Evolutionary conservation across 2,113 vertebrate species (phyloP).

Genomic region (Syngnathus floridae): DNA sequence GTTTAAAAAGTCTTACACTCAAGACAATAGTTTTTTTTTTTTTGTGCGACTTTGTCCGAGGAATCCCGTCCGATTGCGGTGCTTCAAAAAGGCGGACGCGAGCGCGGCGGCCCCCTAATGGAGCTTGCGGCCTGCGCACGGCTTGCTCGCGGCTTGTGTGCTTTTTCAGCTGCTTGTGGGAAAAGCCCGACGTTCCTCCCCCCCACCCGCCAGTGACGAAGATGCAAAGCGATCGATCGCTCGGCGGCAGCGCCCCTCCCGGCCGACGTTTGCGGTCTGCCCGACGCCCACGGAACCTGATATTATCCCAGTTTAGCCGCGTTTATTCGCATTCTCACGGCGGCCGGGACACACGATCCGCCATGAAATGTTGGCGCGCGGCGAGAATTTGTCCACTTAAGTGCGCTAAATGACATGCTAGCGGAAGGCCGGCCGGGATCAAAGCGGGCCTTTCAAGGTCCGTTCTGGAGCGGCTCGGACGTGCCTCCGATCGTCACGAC

Average conservation of each 20-base stretch:
- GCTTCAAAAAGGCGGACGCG: not conserved
- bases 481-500: not conserved
- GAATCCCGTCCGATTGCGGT: too few relatives aligned
- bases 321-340: slow-evolving; percentile 1
- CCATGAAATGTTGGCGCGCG: not conserved
- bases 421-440: slow-evolving; percentile 1
- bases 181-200: not conserved
- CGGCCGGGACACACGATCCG: slow-evolving; percentile 6
- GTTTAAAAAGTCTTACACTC: too few relatives aligned
- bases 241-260: not conserved
- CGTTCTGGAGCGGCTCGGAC: not conserved
- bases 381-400: slow-evolving; percentile 1
- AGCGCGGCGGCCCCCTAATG: not conserved
- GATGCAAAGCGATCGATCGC: slow-evolving; percentile 6
- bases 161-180: slow-evolving; percentile 2
- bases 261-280: not conserved
- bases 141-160: not conserved
- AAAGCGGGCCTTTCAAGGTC: not conserved
- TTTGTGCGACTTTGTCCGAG: too few relatives aligned
- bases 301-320: not conserved
- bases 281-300: not conserved
- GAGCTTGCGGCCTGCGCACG: not conserved
- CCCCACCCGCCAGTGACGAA: not conserved
- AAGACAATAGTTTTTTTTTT: too few relatives aligned
- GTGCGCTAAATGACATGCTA: not conserved